Evolutionary conservation across 2,888 invertebrate species (phyloP), one percentile per base, ranked within the genome.

Genomic region (Aspidapion aeneum): DNA sequence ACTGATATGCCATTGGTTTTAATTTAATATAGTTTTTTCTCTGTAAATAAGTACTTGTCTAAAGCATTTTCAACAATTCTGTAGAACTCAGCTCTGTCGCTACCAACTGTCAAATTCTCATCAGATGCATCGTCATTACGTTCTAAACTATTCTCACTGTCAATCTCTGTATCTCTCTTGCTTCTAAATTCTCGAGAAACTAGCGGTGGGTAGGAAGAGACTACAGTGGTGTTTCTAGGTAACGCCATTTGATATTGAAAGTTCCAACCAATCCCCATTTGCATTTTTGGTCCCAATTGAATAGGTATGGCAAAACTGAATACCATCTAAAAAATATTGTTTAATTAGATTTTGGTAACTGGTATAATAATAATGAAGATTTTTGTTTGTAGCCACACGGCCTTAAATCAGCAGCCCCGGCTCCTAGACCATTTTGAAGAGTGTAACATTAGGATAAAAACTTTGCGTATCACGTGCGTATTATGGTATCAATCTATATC

Each of bases 161-260:
- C 17, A 7, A 59, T 57, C 7, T 57, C 49, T 17, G 51, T 19
- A 2, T 63, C 66, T 20, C 67, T 62, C 62, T 72, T 70, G 22
- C 72, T 68, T 35, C 74, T 68, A 3, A 69, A 70, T 59, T 70
- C 67, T 58, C 71, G 63, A 18, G 72, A 65, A 58, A 78, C 65
- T 52, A 73, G 71, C 12, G 77, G 76, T 16, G 79, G 79, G 68
- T 73, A 78, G 21, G 64, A 70, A 57, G 70, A 57, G 54, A 78
- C 21, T 50, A 74, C 72, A 2, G 74, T 73, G 18, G 73, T 70
- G 67, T 78, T 78, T 61, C 70, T 70, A 3, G 78, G 74, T 20
- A 71, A 68, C 0, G 67, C 60, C 72, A 87, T 89, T 72, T 89
- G 89, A 74, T 85, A 88, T 75, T 89, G 89, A 64, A 89, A 82